Conservation (phyloP, 1,140 invertebrate genomes). For the Cryptotermes secundus region DNA sequence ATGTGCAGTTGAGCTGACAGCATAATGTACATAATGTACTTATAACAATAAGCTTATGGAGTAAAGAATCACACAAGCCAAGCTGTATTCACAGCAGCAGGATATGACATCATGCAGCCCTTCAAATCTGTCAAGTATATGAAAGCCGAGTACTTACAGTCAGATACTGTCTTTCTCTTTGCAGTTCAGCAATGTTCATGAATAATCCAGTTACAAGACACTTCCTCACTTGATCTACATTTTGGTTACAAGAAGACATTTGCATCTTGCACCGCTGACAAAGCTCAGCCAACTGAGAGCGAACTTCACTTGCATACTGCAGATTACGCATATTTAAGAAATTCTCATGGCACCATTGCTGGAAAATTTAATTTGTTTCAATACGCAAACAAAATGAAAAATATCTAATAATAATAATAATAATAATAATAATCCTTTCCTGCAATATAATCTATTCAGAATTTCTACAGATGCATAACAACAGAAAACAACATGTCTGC, state of each 20-base stretch:
- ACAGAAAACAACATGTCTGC: too few species aligned
- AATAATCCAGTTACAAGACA: slow-evolving; percentile 81
- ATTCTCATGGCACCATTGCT: slow-evolving; percentile 90
- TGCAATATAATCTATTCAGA: too few species aligned
- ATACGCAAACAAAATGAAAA: not conserved
- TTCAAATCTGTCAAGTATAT: too few species aligned
- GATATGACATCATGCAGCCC: too few species aligned
- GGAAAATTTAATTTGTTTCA: slow-evolving; percentile 40
- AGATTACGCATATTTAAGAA: slow-evolving; percentile 86
- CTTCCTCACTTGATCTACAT: slow-evolving; percentile 71
- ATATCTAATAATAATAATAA: too few species aligned
- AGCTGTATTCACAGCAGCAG: too few species aligned
- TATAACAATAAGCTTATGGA: too few species aligned
- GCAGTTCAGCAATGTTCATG: slow-evolving; percentile 85
- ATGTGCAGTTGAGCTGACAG: too few species aligned
- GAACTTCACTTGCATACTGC: slow-evolving; percentile 75
- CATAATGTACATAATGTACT: too few species aligned
- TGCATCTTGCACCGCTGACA: slow-evolving; percentile 69
- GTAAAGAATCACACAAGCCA: too few species aligned
- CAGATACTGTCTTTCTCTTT: slow-evolving; percentile 71
- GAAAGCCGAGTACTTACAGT: slow-evolving; percentile 56
- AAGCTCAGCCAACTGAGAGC: slow-evolving; percentile 78
- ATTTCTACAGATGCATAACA: too few species aligned
- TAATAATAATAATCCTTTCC: too few species aligned
- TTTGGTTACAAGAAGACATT: slow-evolving; percentile 70